phyloP scores from a whole-genome alignment of 2,888 invertebrate species.

The Lasioglossum zephyrum region DNA sequence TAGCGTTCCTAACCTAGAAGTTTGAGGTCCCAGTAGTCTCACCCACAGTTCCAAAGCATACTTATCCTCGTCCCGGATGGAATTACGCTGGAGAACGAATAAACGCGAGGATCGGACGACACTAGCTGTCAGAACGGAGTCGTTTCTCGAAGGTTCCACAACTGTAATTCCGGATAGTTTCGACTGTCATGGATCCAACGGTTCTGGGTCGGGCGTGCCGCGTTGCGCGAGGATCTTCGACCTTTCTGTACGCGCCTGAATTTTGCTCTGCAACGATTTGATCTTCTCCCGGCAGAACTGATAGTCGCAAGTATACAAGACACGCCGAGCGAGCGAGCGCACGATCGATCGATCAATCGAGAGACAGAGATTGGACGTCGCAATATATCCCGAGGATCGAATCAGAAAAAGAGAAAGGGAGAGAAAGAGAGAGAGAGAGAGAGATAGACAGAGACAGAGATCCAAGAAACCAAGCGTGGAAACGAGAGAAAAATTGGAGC shows the following conservation, averaged over 20 bases:
- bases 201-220: conserved; percentile 93
- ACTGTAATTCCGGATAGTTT: neutral
- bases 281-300: conserved; percentile 94
- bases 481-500: neutral
- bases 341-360: neutral
- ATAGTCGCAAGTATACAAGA: conserved; percentile 57
- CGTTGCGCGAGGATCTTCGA: conserved; percentile 94
- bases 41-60: neutral
- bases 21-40: neutral
- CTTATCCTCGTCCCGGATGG: conserved; percentile 19
- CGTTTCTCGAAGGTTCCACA: neutral
- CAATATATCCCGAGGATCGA: neutral
- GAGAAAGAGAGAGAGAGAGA: conserved; percentile 32
- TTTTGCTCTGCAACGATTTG: conserved; percentile 94
- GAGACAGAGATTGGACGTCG: conserved; percentile 23
- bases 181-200: conserved; percentile 88
- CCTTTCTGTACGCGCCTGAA: conserved; percentile 94
- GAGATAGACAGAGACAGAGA: conserved; percentile 56
- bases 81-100: conserved; percentile 30
- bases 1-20: neutral
- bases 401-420: conserved; percentile 37
- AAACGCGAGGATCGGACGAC: conserved; percentile 50
- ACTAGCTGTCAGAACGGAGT: conserved; percentile 28
- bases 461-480: conserved; percentile 32
- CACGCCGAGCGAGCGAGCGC: conserved; percentile 68